phyloP scores from a whole-genome alignment of 2,797 vertebrate genomes.

The Dendrocincla fuliginosa region DNA sequence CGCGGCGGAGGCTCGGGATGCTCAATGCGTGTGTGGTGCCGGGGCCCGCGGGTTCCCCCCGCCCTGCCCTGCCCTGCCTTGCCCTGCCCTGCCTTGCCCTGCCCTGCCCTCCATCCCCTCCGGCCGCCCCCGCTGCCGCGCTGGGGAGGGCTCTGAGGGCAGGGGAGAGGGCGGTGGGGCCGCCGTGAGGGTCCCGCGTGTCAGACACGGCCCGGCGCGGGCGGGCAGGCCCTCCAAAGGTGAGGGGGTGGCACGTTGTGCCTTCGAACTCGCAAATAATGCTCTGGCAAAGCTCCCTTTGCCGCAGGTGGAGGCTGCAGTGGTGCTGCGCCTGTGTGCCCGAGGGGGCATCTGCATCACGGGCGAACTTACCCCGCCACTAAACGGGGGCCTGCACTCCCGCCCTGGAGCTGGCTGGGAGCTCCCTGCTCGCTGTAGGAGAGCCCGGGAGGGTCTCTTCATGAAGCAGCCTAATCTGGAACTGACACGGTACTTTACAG shows the following conservation, averaged over 20 bases:
- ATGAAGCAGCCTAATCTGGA: background rate
- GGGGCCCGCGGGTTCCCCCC: background rate
- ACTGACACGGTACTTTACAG: fast-evolving
- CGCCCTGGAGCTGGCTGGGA: fast-evolving
- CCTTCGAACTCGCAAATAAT: background rate
- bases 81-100: background rate
- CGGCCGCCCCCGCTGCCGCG: background rate
- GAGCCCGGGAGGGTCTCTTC: background rate
- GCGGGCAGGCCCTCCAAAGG: too few relatives aligned
- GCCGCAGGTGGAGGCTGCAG: fast-evolving
- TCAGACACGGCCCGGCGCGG: fast-evolving
- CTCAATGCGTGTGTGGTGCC: background rate
- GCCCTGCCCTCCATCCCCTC: background rate
- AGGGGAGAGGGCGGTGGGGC: background rate
- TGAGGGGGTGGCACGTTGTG: fast-evolving
- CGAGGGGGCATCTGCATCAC: too few relatives aligned
- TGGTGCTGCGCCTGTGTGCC: background rate
- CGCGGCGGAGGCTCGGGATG: background rate
- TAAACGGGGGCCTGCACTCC: background rate
- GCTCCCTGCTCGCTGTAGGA: fast-evolving
- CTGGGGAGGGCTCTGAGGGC: background rate
- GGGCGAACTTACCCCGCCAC: too few relatives aligned
- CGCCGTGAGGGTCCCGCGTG: fast-evolving
- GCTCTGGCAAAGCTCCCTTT: too few relatives aligned
- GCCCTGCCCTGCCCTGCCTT: background rate